Evolutionary conservation across 2,888 invertebrate species (phyloP).

Genomic region (Rhagonycha fulva): DNA sequence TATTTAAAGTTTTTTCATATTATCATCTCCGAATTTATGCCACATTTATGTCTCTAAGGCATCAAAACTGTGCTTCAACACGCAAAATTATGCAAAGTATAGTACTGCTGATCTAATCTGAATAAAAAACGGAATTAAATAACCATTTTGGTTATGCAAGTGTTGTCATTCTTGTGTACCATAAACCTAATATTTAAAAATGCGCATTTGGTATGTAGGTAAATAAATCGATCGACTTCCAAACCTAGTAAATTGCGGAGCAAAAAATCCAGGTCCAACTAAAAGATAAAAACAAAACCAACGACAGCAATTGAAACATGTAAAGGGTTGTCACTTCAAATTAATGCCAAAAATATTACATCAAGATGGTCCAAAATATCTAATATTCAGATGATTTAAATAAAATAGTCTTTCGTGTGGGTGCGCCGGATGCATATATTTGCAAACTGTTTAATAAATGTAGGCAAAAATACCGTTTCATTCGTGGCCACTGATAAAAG

Average conservation of each 20-base stretch:
- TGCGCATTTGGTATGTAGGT: background rate
- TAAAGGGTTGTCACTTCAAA: background rate
- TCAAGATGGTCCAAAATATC: background rate
- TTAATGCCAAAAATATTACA: background rate
- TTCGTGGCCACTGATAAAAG: slow-evolving; percentile 8
- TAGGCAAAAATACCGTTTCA: slow-evolving; percentile 24
- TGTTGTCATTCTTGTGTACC: background rate
- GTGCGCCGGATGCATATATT: slow-evolving; percentile 12
- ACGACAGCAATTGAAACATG: too few species aligned
- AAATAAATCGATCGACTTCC: background rate
- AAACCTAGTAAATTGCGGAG: background rate
- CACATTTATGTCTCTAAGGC: background rate
- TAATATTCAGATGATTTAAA: background rate
- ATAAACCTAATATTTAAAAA: background rate
- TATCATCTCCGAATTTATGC: background rate
- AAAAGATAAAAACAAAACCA: background rate
- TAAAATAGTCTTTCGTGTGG: slow-evolving; percentile 6
- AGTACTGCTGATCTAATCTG: background rate
- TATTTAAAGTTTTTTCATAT: background rate
- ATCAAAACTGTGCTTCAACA: background rate
- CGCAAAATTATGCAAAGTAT: background rate
- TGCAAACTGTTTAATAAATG: slow-evolving; percentile 12
- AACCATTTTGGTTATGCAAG: background rate
- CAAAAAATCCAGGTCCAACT: background rate
- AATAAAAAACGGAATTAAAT: background rate